phyloP scores from a whole-genome alignment of 2,113 vertebrate genomes.

The Halcyon senegalensis region DNA sequence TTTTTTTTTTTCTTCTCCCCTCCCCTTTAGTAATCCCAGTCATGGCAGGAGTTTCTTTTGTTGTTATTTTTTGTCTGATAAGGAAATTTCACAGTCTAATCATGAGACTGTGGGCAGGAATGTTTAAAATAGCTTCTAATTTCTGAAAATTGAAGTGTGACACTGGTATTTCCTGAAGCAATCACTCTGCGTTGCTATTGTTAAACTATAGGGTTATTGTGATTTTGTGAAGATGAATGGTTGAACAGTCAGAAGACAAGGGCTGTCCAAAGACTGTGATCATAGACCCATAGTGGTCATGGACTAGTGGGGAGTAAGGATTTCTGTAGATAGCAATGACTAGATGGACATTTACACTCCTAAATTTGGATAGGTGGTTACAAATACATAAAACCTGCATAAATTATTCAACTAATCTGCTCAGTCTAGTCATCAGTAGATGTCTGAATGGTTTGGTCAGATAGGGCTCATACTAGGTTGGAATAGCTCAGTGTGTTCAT shows the following conservation, averaged over 20 bases:
- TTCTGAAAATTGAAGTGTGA: not conserved
- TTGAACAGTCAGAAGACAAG: not conserved
- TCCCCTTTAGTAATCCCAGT: not conserved
- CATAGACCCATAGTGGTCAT: not conserved
- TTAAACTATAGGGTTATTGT: not conserved
- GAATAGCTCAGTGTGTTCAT: not conserved
- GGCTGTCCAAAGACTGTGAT: not conserved
- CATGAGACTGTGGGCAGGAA: not conserved
- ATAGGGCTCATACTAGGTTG: not conserved
- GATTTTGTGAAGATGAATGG: not conserved
- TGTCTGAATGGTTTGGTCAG: not conserved
- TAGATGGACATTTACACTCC: not conserved
- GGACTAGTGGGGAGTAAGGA: not conserved
- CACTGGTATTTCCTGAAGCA: not conserved
- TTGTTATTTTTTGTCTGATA: not conserved
- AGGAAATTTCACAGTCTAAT: slow-evolving; percentile 10
- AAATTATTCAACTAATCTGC: not conserved
- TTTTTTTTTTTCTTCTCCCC: not conserved
- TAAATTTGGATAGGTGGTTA: not conserved
- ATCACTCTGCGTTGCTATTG: not conserved
- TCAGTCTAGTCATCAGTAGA: not conserved
- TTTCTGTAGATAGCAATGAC: not conserved
- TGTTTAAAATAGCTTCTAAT: not conserved
- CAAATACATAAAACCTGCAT: not conserved
- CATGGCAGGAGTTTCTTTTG: slow-evolving; percentile 16